These are phyloP conservation scores for Galerucella nymphaeae DNA, from an alignment of 2,888 invertebrate genomes.

Conservation along the genomic window DNA sequence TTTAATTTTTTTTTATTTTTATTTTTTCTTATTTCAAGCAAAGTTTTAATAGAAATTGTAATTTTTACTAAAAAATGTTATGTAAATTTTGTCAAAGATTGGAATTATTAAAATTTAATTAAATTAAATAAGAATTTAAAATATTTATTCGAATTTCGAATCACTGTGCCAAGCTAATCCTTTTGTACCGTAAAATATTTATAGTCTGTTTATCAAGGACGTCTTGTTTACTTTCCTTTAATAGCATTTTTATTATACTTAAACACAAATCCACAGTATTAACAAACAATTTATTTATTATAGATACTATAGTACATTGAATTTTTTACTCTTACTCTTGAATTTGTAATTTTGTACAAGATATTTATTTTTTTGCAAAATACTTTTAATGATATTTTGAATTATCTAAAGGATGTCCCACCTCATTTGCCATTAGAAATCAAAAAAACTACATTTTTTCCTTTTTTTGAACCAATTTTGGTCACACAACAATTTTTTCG, in stretches of 20 bases:
- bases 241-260: conserved; percentile 49
- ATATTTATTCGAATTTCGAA: not conserved
- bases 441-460: too few relatives aligned
- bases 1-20: too few relatives aligned
- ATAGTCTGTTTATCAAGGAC: conserved; percentile 53
- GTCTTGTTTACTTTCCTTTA: conserved; percentile 57
- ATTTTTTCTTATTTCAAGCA: too few relatives aligned
- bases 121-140: not conserved
- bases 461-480: too few relatives aligned
- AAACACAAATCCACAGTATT: conserved; percentile 34
- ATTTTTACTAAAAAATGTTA: not conserved
- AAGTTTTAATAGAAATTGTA: too few relatives aligned
- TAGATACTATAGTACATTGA: conserved; percentile 20
- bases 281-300: conserved; percentile 29
- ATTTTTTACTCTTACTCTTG: not conserved
- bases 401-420: too few relatives aligned
- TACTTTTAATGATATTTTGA: too few relatives aligned
- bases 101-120: not conserved
- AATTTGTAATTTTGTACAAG: not conserved
- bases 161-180: not conserved
- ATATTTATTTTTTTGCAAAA: too few relatives aligned
- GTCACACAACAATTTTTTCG: not conserved
- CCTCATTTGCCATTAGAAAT: too few relatives aligned
- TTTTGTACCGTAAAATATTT: conserved; percentile 30
- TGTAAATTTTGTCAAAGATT: not conserved